These are phyloP conservation scores for Sebastes cheni DNA, from an alignment of 2,797 vertebrate species.

Conservation along the genomic window DNA sequence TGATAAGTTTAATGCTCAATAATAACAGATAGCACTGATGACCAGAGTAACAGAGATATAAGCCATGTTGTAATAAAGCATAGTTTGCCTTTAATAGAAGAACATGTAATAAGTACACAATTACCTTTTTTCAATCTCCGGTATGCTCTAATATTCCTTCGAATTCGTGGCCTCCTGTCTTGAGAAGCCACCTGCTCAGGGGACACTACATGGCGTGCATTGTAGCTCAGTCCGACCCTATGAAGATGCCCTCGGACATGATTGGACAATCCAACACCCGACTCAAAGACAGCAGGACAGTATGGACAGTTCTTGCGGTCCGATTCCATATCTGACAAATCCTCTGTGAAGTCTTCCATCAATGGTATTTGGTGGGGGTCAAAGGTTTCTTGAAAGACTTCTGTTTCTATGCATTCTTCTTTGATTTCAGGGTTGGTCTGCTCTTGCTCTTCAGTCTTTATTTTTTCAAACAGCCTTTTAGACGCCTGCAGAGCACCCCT, in stretches of 20 bases:
- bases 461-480: conserved; percentile 77
- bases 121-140: conserved; percentile 94
- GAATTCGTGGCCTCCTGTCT: conserved; percentile 93
- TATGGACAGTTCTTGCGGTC: conserved; percentile 94
- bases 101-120: not conserved
- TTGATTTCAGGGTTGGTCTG: conserved; percentile 74
- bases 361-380: conserved; percentile 84
- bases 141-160: conserved; percentile 88
- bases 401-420: conserved; percentile 82
- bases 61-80: not conserved
- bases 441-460: conserved; percentile 71
- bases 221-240: conserved; percentile 92
- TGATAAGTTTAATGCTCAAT: not conserved
- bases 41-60: not conserved
- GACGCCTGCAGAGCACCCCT: conserved; percentile 76
- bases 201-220: conserved; percentile 92
- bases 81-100: not conserved
- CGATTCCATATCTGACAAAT: conserved; percentile 86
- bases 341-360: conserved; percentile 78
- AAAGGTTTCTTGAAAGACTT: conserved; percentile 79
- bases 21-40: not conserved
- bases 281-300: conserved; percentile 96
- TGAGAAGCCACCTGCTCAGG: conserved; percentile 92
- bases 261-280: conserved; percentile 96
- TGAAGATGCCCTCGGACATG: conserved; percentile 97